Conservation (phyloP, 92 coral and sea anemone species). For the Palythoa grandiflora region DNA sequence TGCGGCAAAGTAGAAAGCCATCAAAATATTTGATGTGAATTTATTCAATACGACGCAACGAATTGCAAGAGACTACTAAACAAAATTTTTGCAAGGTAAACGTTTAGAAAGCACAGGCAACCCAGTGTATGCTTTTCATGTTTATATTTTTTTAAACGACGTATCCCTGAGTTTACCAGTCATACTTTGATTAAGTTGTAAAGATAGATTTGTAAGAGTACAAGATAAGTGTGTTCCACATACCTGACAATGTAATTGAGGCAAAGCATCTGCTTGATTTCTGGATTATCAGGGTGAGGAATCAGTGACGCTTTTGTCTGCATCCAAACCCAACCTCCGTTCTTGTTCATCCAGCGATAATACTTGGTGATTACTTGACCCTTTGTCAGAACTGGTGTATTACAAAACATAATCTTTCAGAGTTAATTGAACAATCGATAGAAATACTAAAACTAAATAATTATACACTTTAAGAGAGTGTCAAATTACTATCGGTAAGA, state of each 20-base stretch:
- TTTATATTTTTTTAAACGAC: too few species aligned
- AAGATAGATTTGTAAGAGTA: neutral
- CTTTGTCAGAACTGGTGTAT: constrained; percentile 77
- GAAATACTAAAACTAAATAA: too few species aligned
- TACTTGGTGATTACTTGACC: constrained; percentile 95
- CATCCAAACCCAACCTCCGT: constrained; percentile 99
- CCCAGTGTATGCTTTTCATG: too few species aligned
- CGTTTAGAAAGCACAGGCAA: too few species aligned
- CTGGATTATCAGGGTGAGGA: constrained; percentile 92
- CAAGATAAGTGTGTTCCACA: neutral
- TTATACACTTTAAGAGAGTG: too few species aligned
- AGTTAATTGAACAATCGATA: neutral
- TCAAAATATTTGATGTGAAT: too few species aligned
- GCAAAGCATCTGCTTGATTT: constrained; percentile 85
- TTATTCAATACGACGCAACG: too few species aligned
- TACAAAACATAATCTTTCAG: constrained; percentile 1
- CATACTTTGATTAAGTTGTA: neutral
- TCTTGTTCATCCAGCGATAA: constrained; percentile 99
- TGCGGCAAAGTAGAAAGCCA: too few species aligned
- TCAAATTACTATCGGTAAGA: too few species aligned
- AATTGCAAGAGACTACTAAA: too few species aligned
- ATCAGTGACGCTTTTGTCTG: constrained; percentile 91
- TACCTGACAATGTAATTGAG: constrained; percentile 97
- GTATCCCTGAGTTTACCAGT: too few species aligned
- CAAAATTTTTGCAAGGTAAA: too few species aligned